These are phyloP conservation scores for Ochropleura leucogaster DNA, from an alignment of 2,888 invertebrate species.

Conservation along the genomic window DNA sequence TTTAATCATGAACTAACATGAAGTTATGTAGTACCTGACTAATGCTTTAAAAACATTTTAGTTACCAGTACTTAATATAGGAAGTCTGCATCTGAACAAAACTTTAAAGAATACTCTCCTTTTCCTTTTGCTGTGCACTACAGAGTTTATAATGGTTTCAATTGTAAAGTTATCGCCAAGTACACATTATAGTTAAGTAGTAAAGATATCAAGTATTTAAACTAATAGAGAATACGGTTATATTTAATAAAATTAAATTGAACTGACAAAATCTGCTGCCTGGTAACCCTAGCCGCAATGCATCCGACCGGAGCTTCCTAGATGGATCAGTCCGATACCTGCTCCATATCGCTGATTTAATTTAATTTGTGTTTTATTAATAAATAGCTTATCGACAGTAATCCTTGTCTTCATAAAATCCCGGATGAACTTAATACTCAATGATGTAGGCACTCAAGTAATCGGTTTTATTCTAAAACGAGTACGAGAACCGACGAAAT, in stretches of 20 bases:
- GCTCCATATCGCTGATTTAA: constrained; percentile 27
- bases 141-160: too few species aligned
- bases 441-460: neutral
- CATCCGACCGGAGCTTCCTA: constrained; percentile 56
- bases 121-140: too few species aligned
- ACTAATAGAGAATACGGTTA: neutral
- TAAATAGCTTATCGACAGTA: neutral
- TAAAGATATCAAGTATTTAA: too few species aligned
- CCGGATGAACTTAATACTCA: neutral
- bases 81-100: neutral
- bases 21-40: too few species aligned
- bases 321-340: constrained; percentile 56
- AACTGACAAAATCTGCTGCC: too few species aligned
- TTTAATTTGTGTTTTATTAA: constrained; percentile 20
- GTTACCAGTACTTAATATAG: neutral
- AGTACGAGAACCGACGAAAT: too few species aligned
- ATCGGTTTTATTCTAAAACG: neutral
- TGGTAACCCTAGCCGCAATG: constrained; percentile 40
- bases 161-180: too few species aligned
- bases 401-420: neutral
- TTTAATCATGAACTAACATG: neutral
- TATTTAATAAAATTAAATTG: neutral
- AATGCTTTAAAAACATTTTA: too few species aligned
- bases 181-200: too few species aligned
- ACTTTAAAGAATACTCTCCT: too few species aligned